Percentiles rank a stretch among this genome's conserved stretches.
Conservation (phyloP, 1,140 invertebrate species). For the Leptonema lineaticorne region DNA sequence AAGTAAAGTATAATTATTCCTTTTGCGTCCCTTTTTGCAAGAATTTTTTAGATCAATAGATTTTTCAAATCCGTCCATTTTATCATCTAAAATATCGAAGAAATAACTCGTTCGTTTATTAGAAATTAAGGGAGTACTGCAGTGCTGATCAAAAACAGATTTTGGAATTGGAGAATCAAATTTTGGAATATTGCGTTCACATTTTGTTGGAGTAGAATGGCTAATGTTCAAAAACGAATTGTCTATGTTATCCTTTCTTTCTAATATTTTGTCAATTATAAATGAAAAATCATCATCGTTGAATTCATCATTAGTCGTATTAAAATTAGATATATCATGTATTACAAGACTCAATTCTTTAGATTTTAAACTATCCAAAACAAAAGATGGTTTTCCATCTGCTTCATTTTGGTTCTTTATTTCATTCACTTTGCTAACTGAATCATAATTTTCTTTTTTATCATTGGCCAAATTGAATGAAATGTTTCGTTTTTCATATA, state of each 20-base stretch:
- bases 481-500: no score
- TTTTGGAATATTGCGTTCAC: constrained; percentile 49
- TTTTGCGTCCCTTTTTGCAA: neutral
- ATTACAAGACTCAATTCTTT: neutral
- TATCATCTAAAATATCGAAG: constrained; percentile 51
- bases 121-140: constrained; percentile 2
- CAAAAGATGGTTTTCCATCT: no score
- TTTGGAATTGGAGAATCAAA: no score
- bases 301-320: constrained; percentile 14
- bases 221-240: neutral
- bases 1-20: no score
- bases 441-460: no score
- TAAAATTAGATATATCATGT: neutral
- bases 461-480: no score
- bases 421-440: no score
- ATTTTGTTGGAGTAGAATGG: constrained; percentile 33
- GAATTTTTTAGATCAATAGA: constrained; percentile 48
- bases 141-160: constrained; percentile 5
- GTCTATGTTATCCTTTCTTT: constrained; percentile 3
- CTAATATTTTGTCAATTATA: constrained; percentile 35
- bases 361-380: no score
- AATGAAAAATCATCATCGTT: constrained; percentile 26
- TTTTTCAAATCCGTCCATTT: constrained; percentile 52
- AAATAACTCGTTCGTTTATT: constrained; percentile 51
- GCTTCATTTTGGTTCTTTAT: no score